Base-by-base conservation (phyloP, 2,888 invertebrate genomes). In the Apeira syringaria region DNA sequence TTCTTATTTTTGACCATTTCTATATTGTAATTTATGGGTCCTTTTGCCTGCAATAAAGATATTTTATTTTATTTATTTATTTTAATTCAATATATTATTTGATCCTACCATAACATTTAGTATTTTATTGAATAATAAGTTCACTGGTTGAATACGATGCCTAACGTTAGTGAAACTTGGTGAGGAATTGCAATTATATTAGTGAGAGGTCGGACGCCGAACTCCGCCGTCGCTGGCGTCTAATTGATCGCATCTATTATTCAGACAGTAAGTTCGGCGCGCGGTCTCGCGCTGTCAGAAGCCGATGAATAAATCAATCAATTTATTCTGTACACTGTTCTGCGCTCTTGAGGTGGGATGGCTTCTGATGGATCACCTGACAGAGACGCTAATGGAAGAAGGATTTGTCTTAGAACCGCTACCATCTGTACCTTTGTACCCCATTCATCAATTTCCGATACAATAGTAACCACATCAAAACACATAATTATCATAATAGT, bases 191-290 rank as follows among this genome's bases (percentile, higher is more conserved):
- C 74, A 74, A 75, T 77, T 76, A 72, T 62, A 75, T 61, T 61
- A 75, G 39, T 46, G 39, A 6, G 31, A 78, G 67, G 70, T 70
- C 48, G 27, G 53, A 44, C 24, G 34, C 53, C 60, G 56, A 74
- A 75, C 68, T 78, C 68, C 52, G 60, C 56, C 53, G 55, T 62
- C 54, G 60, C 61, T 57, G 40, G 43, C 50, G 48, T 67, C 72
- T 81, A 83, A 81, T 83, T 81, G 77, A 82, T 80, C 74, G 68
- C 63, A 70, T 80, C 79, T 75, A 82, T 82, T 80, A 82, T 82
- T 81, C 80, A 79, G 57, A 55, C 50, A 57, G 56, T 59, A 75
- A 75, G 55, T 77, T 70, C 33, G 66, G 59, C 58, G 57, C 63
- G 60, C 64, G 50, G 56, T 63, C 61, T 56, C 51, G 47, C 50